Percentiles rank a stretch among this genome's conserved stretches.
These are phyloP conservation scores for Bombus soroeensis DNA, from an alignment of 1,140 invertebrate genomes.

Conservation along the genomic window DNA sequence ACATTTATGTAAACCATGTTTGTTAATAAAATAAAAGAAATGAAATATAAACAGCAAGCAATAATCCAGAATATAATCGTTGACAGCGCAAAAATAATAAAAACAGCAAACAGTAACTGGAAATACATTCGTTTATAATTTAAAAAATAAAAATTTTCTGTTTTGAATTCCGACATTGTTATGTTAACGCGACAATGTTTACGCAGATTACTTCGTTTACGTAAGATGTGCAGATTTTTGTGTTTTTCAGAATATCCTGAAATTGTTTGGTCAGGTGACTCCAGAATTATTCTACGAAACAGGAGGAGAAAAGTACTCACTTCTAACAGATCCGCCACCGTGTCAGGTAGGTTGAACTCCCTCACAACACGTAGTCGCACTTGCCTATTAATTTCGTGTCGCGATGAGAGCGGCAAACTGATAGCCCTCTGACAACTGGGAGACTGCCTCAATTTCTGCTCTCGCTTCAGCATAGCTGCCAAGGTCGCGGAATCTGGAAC, in stretches of 20 bases:
- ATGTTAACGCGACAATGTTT: background rate
- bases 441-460: slow-evolving; percentile 92
- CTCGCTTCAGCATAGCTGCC: slow-evolving; percentile 92
- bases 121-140: background rate
- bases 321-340: slow-evolving; percentile 93
- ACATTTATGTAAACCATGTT: background rate
- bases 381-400: slow-evolving; percentile 89
- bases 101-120: background rate
- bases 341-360: slow-evolving; percentile 96
- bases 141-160: background rate
- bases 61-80: background rate
- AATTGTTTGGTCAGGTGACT: background rate
- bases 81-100: background rate
- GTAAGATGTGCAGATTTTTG: background rate
- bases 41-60: background rate
- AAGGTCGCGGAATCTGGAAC: slow-evolving; percentile 90
- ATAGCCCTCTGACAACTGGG: slow-evolving; percentile 91
- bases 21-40: background rate
- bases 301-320: slow-evolving; percentile 72
- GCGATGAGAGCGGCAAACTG: slow-evolving; percentile 88
- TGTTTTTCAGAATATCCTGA: too few relatives aligned
- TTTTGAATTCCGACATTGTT: background rate
- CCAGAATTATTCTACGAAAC: background rate
- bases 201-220: background rate
- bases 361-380: slow-evolving; percentile 94